These are phyloP conservation scores for Palythoa heliodiscus DNA, from an alignment of 92 coral and sea anemone genomes.

Conservation along the genomic window DNA sequence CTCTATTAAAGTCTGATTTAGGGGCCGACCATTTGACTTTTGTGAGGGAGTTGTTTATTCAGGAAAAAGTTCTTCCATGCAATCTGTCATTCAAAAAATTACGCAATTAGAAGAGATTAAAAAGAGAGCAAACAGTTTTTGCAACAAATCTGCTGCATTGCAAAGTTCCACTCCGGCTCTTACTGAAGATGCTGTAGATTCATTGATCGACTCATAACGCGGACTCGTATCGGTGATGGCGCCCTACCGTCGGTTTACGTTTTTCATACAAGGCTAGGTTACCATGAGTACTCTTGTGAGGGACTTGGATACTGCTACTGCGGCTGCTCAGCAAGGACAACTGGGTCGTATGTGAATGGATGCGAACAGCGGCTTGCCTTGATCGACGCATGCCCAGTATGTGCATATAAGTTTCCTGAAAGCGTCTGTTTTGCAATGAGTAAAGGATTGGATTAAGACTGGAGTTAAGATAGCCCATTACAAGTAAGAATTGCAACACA, in stretches of 20 bases:
- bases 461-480: constrained; percentile 33
- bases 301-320: neutral
- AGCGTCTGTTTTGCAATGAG: constrained; percentile 36
- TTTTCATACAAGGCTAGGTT: neutral
- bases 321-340: constrained; percentile 30
- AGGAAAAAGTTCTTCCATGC: no score
- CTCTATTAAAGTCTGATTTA: no score
- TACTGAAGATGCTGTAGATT: no score
- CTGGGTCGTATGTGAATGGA: constrained; percentile 13
- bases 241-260: neutral
- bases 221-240: constrained; percentile 6
- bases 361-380: constrained; percentile 1
- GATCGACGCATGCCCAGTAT: constrained; percentile 19
- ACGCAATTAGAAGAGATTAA: no score
- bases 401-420: constrained; percentile 27
- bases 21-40: no score
- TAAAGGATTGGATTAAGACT: constrained; percentile 29
- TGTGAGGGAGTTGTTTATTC: no score
- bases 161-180: no score
- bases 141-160: no score
- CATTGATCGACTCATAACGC: neutral
- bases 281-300: constrained; percentile 15
- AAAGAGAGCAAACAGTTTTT: no score
- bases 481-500: neutral
- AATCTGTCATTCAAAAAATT: no score